A percentile compares a stretch with the other conserved stretches of the same genome.
phyloP scores from a whole-genome alignment of 2,888 invertebrate species.

The Torymus texanus region DNA sequence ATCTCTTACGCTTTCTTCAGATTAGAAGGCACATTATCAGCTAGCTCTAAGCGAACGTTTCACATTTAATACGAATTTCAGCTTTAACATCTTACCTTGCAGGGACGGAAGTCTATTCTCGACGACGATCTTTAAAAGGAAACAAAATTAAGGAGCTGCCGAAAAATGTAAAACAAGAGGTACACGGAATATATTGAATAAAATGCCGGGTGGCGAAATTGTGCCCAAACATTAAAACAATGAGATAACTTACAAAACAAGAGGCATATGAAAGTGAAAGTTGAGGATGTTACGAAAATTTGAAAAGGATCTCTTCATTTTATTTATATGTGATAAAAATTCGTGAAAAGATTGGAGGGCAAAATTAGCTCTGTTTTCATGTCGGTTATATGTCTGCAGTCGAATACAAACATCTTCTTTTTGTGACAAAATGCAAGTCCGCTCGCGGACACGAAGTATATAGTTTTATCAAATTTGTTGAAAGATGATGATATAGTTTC shows the following conservation, averaged over 20 bases:
- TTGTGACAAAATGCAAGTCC: neutral
- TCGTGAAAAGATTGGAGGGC: too few species aligned
- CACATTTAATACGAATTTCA: constrained; percentile 56
- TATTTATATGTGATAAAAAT: too few species aligned
- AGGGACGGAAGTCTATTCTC: constrained; percentile 63
- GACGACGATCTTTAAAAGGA: constrained; percentile 61
- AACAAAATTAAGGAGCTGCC: neutral
- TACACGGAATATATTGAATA: neutral
- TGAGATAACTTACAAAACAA: constrained; percentile 34
- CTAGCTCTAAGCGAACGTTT: constrained; percentile 31
- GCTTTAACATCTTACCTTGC: constrained; percentile 62
- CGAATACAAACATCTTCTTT: neutral
- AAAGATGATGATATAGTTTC: too few species aligned
- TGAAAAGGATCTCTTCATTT: constrained; percentile 14
- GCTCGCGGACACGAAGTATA: too few species aligned
- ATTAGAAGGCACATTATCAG: constrained; percentile 46
- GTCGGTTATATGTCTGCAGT: neutral
- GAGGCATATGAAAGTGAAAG: constrained; percentile 22
- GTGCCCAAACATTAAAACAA: neutral
- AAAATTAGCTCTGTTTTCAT: too few species aligned
- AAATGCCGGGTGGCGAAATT: neutral
- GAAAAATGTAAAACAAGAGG: constrained; percentile 29
- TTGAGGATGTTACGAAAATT: neutral
- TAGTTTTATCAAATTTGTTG: too few species aligned
- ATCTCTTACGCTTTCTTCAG: neutral